Percentiles rank a stretch among this genome's conserved stretches.
These are phyloP conservation scores for Bellardia bayeri DNA, from an alignment of 2,888 invertebrate species.

Conservation along the genomic window DNA sequence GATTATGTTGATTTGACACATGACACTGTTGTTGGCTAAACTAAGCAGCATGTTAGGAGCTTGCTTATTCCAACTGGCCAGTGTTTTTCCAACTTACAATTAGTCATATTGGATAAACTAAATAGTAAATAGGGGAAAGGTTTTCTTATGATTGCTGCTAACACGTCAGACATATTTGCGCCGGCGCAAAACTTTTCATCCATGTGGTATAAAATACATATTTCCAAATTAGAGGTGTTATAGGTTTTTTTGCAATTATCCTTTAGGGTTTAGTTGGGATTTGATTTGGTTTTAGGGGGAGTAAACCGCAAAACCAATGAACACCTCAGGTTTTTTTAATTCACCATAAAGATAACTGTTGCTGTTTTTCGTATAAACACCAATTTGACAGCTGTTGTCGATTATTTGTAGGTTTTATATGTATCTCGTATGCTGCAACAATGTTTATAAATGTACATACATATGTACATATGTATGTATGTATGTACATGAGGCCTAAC, in stretches of 20 bases:
- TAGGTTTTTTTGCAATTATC: conserved; percentile 53
- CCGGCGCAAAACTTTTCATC: conserved; percentile 54
- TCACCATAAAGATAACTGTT: not conserved
- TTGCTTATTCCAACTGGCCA: conserved; percentile 55
- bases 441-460: too few species aligned
- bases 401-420: conserved; percentile 7
- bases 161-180: conserved; percentile 65
- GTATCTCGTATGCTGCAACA: conserved; percentile 38
- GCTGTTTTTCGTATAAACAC: not conserved
- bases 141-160: not conserved
- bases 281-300: conserved; percentile 50
- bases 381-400: conserved; percentile 31
- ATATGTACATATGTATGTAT: not conserved
- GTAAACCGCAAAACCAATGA: conserved; percentile 66
- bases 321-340: conserved; percentile 30
- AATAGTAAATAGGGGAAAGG: not conserved
- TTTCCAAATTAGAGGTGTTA: conserved; percentile 11
- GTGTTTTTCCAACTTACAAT: conserved; percentile 52
- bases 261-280: conserved; percentile 17
- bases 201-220: conserved; percentile 32
- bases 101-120: conserved; percentile 55
- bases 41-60: conserved; percentile 74
- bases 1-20: conserved; percentile 65
- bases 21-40: conserved; percentile 78
- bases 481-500: not conserved